A percentile compares a stretch with the other conserved stretches of the same genome.
These are phyloP conservation scores for Drosophila punjabiensis DNA, from an alignment of 1,140 invertebrate species.

Conservation along the genomic window DNA sequence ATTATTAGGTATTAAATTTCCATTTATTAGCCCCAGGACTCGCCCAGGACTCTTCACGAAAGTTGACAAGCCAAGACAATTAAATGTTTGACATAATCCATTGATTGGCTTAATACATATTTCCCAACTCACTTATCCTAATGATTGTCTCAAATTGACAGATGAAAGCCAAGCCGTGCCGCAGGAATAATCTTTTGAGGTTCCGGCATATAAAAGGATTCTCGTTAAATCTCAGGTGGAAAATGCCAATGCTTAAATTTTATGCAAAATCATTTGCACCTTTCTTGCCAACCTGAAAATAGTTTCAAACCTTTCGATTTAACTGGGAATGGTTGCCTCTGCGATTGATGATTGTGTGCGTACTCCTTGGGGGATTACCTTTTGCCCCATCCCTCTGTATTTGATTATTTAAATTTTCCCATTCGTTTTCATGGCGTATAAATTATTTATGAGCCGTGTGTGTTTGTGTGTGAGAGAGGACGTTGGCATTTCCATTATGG, in stretches of 20 bases:
- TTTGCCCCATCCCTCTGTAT: constrained; percentile 30
- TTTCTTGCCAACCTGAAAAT: constrained; percentile 17
- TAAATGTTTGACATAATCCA: constrained; percentile 29
- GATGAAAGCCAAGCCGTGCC: constrained; percentile 30
- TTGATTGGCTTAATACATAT: constrained; percentile 46
- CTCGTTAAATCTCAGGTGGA: constrained; percentile 37
- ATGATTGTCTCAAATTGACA: constrained; percentile 55
- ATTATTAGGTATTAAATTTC: background rate
- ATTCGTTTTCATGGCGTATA: constrained; percentile 67
- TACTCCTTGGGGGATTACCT: constrained; percentile 4
- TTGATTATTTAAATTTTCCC: constrained; percentile 79
- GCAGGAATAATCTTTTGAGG: constrained; percentile 18
- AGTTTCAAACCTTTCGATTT: constrained; percentile 39
- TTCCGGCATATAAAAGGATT: constrained; percentile 4
- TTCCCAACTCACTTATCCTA: constrained; percentile 20
- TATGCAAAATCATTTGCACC: constrained; percentile 66
- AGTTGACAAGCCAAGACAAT: constrained; percentile 36
- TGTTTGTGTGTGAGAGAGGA: constrained; percentile 6
- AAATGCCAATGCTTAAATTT: constrained; percentile 30
- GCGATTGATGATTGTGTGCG: constrained; percentile 33
- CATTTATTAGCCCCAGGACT: background rate
- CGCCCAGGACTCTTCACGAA: background rate
- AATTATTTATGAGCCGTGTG: constrained; percentile 71
- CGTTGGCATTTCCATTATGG: constrained; percentile 45
- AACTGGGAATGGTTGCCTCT: constrained; percentile 10